Percentiles rank a stretch among this genome's conserved stretches.
These are phyloP conservation scores for Neodiprion lecontei DNA, from an alignment of 1,140 invertebrate species.

Conservation along the genomic window DNA sequence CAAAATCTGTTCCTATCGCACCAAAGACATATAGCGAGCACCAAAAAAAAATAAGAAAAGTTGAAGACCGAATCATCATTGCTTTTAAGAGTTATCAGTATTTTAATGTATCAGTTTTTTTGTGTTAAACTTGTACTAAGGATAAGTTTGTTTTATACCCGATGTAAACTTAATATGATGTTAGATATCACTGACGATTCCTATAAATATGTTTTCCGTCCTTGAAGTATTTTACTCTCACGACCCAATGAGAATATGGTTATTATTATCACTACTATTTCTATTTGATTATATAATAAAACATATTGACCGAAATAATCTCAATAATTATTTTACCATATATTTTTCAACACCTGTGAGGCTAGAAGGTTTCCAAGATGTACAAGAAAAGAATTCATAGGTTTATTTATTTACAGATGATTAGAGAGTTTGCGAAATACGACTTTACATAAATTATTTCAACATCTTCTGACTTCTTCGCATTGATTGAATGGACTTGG, in stretches of 20 bases:
- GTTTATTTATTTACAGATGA: not conserved
- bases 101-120: not conserved
- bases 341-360: not conserved
- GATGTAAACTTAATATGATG: not conserved
- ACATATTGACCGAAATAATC: not conserved
- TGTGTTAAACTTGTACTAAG: not conserved
- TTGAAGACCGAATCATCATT: not conserved
- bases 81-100: not conserved
- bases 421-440: not conserved
- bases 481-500: not conserved
- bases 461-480: not conserved
- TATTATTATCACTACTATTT: not conserved
- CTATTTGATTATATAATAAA: constrained; percentile 3
- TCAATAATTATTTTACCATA: not conserved
- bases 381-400: not conserved
- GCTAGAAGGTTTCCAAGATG: not conserved
- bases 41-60: not conserved
- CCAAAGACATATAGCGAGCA: not conserved
- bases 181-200: not conserved
- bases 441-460: not conserved
- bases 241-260: not conserved
- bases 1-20: not conserved
- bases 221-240: not conserved
- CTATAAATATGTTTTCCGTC: not conserved
- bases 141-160: not conserved